Percentiles rank a stretch among this genome's conserved stretches.
Evolutionary conservation across 2,113 vertebrate genomes (phyloP).

Genomic region (Falcunculus frontatus): DNA sequence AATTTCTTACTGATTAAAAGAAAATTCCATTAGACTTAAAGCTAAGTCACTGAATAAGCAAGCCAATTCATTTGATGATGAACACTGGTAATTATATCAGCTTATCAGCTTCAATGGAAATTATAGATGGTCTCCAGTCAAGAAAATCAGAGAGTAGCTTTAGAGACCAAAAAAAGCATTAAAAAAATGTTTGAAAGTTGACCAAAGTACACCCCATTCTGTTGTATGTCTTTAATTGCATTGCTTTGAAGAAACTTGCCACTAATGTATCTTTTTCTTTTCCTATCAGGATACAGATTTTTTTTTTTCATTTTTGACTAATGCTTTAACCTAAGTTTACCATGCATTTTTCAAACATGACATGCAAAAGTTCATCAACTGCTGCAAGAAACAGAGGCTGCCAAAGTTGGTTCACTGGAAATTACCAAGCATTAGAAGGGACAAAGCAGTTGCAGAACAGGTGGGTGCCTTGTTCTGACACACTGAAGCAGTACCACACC

Average conservation of each 20-base stretch:
- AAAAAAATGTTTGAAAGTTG: neutral
- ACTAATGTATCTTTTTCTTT: neutral
- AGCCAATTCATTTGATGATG: neutral
- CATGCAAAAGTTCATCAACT: neutral
- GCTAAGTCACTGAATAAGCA: neutral
- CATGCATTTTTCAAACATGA: neutral
- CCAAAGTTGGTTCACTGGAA: neutral
- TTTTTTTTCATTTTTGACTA: neutral
- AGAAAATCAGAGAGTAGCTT: neutral
- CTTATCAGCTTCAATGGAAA: neutral
- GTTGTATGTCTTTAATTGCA: neutral
- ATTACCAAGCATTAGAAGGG: neutral
- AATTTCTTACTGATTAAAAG: neutral
- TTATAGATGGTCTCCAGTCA: neutral
- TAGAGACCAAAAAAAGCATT: neutral
- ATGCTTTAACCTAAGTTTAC: neutral
- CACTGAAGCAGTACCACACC: neutral
- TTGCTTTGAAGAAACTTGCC: neutral
- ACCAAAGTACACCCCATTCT: neutral
- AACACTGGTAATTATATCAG: neutral
- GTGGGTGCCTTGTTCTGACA: rapidly evolving
- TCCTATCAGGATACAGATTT: neutral
- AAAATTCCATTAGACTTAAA: neutral
- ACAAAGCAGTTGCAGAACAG: neutral
- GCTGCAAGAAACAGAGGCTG: neutral